Base-by-base conservation (phyloP, 2,797 vertebrate species). In the Helostoma temminkii region DNA sequence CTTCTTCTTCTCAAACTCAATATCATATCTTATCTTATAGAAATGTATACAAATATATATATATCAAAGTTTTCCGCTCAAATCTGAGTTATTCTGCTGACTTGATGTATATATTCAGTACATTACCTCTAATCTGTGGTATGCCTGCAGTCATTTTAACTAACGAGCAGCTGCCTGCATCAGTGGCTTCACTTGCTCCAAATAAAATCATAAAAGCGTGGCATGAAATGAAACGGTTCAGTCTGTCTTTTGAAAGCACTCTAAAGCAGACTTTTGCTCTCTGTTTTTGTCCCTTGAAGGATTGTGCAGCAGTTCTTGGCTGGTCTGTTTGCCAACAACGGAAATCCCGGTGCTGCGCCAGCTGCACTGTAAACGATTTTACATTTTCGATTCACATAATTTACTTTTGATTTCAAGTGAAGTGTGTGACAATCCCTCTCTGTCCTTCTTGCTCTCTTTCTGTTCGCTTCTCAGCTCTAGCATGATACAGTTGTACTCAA, bases 401-500 rank as follows among this genome's bases (percentile, higher is more conserved):
- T 73, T 63, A 25, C 43, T 80, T 84, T 76, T 69, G 54, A 57
- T 74, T 78, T 78, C 26, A 39, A 58, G 19, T 80, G 26, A 32
- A 0, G 0, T n/a, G 36, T 41, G 42, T 61, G 28, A 65, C 30
- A 63, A 26, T 24, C 24, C 11, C 16, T 47, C 46, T 39, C 24
- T 66, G 21, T 24, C 39, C 56, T 22, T 50, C 7, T 47, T 30
- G 9, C n/a, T 26, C 11, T n/a, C 58, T 55, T 3, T 60, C 18
- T 56, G 12, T 46, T 32, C 47, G 3, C 67, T 55, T 65, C 49
- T 52, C 88, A 96, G 95, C 92, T 93, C 94, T 6, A 95, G 92
- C 60, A 95, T 96, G 93, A 89, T 98, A 60, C 97, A 97, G 91
- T 84, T 98, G 88, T 93, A 98, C 76, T 97, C 95, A 1, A 97